Percentiles rank a stretch among this genome's conserved stretches.
phyloP scores from a whole-genome alignment of 2,113 vertebrate genomes.

The Neogale vison region DNA sequence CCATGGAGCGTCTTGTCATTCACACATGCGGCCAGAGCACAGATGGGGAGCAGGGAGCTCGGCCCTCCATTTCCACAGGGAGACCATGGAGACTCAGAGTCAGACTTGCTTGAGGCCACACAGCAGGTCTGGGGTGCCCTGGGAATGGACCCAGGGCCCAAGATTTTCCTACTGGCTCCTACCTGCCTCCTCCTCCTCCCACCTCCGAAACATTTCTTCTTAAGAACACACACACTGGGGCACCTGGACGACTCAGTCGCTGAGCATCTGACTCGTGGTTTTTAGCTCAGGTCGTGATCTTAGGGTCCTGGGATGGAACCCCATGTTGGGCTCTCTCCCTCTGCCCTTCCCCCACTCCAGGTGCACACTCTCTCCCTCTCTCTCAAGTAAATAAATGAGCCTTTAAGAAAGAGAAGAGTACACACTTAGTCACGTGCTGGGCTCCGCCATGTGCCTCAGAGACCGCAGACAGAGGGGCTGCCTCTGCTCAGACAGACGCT shows the following conservation, averaged over 20 bases:
- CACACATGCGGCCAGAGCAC: rapidly evolving
- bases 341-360: too few species aligned
- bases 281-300: not conserved
- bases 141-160: not conserved
- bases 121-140: not conserved
- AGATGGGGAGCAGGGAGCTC: not conserved
- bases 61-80: not conserved
- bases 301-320: not conserved
- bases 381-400: not conserved
- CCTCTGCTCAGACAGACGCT: not conserved
- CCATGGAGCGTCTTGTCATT: too few species aligned
- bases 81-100: not conserved
- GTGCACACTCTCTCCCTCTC: too few species aligned
- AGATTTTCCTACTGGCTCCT: not conserved
- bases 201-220: not conserved
- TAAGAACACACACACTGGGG: not conserved
- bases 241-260: too few species aligned
- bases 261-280: not conserved
- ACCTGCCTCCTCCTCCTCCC: not conserved
- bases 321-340: not conserved
- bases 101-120: not conserved
- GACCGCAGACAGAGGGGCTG: not conserved
- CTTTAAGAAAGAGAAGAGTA: not conserved
- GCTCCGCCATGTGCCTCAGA: not conserved
- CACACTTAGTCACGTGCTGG: not conserved